Evolutionary conservation across 2,113 vertebrate species (phyloP), one percentile per base, ranked within the genome.

Genomic region (Marmota flaviventris): DNA sequence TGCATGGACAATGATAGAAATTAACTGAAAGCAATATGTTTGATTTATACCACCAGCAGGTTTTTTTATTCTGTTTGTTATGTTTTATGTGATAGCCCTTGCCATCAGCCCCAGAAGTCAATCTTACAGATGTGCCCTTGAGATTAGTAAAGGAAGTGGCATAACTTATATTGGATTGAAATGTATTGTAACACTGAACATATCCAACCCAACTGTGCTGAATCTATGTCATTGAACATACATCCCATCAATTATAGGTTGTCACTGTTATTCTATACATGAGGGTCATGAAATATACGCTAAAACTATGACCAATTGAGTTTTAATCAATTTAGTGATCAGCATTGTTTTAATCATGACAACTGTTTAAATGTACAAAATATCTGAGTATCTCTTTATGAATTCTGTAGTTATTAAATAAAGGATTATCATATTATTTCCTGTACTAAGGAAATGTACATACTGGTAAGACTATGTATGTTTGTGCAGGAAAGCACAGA

Each of bases 241-340:
- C 14, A 9, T 53, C 39, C 2, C 75, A 25, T n/a, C 89, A 70
- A 61, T 58, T 73, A 17, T 63, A 34, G 37, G 7, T 94, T 14
- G 67, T 53, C 12, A 2, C 10, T 48, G 34, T 61, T 92, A 22
- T 75, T 93, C 82, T 39, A 8, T 76, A 48, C 17, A 13, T 77
- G 72, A 25, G 83, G n/a, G 9, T 85, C 7, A 65, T 27, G 37
- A 86, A 94, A 5, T 29, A 85, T 22, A 85, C 0, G 17, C 58
- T 86, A 73, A 94, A 96, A 76, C 75, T 76, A 87, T 77, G 24
- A 69, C 7, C 13, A 77, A 58, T 63, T 84, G 4, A 5, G 72
- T 85, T 94, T 93, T 82, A 91, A 25, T 83, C 37, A 77, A 42
- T 69, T 88, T 87, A 11, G 14, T 51, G 85, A 84, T n/a, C 32